phyloP scores from a whole-genome alignment of 2,888 invertebrate genomes.

The Cerceris ruficornis region DNA sequence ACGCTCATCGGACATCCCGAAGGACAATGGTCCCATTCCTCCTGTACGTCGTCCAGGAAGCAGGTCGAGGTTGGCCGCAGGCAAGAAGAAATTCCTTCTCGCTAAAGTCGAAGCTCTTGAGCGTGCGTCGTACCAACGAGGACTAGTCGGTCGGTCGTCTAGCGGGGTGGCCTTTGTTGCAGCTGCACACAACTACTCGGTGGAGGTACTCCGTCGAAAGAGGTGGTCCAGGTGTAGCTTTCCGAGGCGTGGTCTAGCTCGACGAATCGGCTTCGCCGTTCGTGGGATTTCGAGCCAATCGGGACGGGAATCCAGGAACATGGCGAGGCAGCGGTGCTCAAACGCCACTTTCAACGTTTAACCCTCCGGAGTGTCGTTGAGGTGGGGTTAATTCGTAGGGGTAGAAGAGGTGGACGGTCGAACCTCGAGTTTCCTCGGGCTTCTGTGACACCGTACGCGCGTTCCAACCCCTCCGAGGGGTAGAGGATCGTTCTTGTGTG shows the following conservation, averaged over 20 bases:
- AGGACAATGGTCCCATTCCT: background rate
- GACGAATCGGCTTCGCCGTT: conserved; percentile 65
- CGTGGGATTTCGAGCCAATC: conserved; percentile 67
- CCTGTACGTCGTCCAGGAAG: background rate
- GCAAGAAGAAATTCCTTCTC: background rate
- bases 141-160: conserved; percentile 73
- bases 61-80: conserved; percentile 1
- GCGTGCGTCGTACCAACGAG: conserved; percentile 77
- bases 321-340: conserved; percentile 80
- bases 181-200: conserved; percentile 67
- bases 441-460: conserved; percentile 61
- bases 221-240: conserved; percentile 61
- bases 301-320: conserved; percentile 67
- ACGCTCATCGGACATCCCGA: background rate
- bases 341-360: conserved; percentile 32
- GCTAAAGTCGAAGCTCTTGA: conserved; percentile 61
- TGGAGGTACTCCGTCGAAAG: conserved; percentile 54
- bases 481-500: background rate
- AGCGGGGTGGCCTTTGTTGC: conserved; percentile 69
- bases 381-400: conserved; percentile 61
- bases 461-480: conserved; percentile 25
- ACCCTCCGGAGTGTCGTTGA: conserved; percentile 24
- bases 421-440: conserved; percentile 45
- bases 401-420: conserved; percentile 48
- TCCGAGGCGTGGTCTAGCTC: conserved; percentile 68